phyloP scores from a whole-genome alignment of 1,140 invertebrate genomes.

The Pseudobourletiella spinata region DNA sequence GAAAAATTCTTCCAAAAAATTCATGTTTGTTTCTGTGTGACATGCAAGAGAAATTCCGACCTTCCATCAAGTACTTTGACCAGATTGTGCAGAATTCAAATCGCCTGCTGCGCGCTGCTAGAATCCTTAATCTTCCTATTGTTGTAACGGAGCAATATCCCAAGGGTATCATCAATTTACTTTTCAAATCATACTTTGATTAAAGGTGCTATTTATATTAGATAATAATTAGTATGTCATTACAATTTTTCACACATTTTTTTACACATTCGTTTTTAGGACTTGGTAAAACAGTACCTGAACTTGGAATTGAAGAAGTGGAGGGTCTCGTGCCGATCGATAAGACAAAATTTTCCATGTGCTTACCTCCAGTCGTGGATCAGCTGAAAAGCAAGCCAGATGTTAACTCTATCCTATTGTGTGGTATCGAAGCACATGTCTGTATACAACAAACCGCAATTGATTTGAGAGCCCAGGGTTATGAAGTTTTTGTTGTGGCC shows the following conservation, averaged over 20 bases:
- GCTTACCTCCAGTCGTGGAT: constrained; percentile 20
- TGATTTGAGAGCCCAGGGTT: constrained; percentile 46
- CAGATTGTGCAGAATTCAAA: constrained; percentile 49
- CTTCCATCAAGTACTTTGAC: constrained; percentile 51
- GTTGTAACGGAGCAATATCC: constrained; percentile 1
- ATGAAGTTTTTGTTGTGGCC: constrained; percentile 55
- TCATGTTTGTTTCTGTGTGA: constrained; percentile 52
- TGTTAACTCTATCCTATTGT: constrained; percentile 50
- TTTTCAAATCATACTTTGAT: background rate
- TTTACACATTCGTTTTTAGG: too few relatives aligned
- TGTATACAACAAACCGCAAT: constrained; percentile 55
- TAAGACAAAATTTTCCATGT: constrained; percentile 50
- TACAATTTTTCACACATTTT: too few relatives aligned
- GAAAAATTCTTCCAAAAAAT: constrained; percentile 22
- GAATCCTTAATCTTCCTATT: constrained; percentile 49
- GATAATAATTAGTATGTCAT: too few relatives aligned
- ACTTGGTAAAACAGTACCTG: constrained; percentile 52
- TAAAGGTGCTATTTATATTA: constrained; percentile 30
- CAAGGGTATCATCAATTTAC: background rate
- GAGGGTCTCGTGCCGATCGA: constrained; percentile 44
- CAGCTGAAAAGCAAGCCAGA: constrained; percentile 25
- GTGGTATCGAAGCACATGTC: constrained; percentile 60
- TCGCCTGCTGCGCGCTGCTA: constrained; percentile 48
- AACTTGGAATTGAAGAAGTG: constrained; percentile 46
- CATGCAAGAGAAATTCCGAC: constrained; percentile 57